Conservation (phyloP, 1,140 invertebrate species). For the Drosophila equinoxialis region DNA sequence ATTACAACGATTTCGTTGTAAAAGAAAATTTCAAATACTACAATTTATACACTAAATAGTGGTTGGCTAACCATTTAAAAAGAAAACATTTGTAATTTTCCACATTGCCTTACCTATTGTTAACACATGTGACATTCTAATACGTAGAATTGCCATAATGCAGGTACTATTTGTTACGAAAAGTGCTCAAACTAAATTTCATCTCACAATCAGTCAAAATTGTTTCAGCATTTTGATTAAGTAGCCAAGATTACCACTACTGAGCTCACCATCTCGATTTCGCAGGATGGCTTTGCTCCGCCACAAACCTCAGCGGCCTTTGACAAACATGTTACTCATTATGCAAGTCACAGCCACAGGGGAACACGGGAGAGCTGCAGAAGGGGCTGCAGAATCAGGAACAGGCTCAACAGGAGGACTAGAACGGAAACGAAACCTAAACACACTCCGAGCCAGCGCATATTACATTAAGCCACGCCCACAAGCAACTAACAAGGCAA, state of each 20-base stretch:
- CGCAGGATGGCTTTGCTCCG: not conserved
- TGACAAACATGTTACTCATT: constrained; percentile 73
- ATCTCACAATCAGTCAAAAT: not conserved
- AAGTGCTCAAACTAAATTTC: not conserved
- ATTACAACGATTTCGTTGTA: too few species aligned
- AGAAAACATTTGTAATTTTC: too few species aligned
- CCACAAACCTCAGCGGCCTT: constrained; percentile 26
- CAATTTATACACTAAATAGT: too few species aligned
- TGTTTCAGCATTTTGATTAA: not conserved
- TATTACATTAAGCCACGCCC: constrained; percentile 71
- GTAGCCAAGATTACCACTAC: not conserved
- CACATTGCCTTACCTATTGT: too few species aligned
- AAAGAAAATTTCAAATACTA: too few species aligned
- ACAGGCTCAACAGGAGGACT: constrained; percentile 9
- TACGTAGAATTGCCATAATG: not conserved
- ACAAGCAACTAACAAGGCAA: constrained; percentile 47
- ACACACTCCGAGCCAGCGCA: constrained; percentile 30
- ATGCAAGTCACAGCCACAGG: constrained; percentile 67
- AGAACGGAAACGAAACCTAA: constrained; percentile 19
- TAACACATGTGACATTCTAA: too few species aligned
- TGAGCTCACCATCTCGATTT: not conserved
- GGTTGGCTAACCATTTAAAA: too few species aligned
- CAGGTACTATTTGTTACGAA: not conserved
- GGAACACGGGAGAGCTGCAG: constrained; percentile 9
- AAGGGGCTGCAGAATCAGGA: constrained; percentile 23